These are phyloP conservation scores for Eupithecia abbreviata DNA, from an alignment of 2,888 invertebrate genomes.

Conservation along the genomic window DNA sequence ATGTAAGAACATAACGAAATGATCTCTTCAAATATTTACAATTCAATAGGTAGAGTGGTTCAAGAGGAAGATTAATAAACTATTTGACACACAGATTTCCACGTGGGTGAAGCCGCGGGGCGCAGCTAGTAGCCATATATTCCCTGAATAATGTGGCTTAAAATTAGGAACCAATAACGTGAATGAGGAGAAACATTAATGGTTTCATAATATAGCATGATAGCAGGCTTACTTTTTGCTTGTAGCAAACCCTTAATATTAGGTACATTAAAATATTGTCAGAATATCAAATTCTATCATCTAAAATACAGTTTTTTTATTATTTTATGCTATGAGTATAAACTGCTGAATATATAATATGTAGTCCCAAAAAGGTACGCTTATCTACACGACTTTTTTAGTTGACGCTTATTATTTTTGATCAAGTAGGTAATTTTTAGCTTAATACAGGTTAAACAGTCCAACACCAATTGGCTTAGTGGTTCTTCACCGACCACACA, in stretches of 20 bases:
- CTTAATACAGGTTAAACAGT: background rate
- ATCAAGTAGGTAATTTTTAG: background rate
- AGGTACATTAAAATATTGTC: constrained; percentile 78
- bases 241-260: constrained; percentile 49
- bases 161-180: background rate
- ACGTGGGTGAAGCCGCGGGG: too few relatives aligned
- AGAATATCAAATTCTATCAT: constrained; percentile 65
- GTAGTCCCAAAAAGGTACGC: constrained; percentile 22
- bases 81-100: too few relatives aligned
- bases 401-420: background rate
- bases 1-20: background rate
- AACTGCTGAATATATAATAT: background rate
- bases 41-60: too few relatives aligned
- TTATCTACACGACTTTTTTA: background rate
- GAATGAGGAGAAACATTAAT: background rate
- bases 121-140: background rate
- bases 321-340: background rate
- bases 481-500: background rate
- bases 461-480: background rate
- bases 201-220: background rate
- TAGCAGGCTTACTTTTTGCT: constrained; percentile 4
- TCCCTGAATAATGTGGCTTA: background rate
- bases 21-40: background rate
- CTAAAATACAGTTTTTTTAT: constrained; percentile 31
- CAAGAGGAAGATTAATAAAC: too few relatives aligned